Conservation (phyloP, 2,888 invertebrate genomes). For the Galerucella nymphaeae region DNA sequence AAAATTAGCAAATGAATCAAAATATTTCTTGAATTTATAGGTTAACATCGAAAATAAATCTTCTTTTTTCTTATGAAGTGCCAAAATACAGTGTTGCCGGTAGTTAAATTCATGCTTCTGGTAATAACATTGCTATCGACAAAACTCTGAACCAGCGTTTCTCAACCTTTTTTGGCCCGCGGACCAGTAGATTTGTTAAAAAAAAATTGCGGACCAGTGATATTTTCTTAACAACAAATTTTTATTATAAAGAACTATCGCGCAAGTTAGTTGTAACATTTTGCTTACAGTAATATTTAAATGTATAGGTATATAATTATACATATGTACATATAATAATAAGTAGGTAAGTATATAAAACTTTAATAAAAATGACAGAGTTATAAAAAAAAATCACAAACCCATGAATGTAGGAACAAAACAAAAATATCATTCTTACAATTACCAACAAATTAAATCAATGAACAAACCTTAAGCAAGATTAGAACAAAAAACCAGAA, state of each 20-base stretch:
- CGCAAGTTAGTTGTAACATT: constrained; percentile 6
- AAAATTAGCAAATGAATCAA: too few species aligned
- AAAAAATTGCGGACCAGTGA: constrained; percentile 12
- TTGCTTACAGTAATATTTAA: constrained; percentile 8
- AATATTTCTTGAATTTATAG: too few species aligned
- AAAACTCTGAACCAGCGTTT: background rate
- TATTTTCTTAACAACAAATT: constrained; percentile 11
- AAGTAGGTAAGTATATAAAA: background rate
- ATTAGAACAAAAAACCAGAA: background rate
- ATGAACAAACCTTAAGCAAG: background rate
- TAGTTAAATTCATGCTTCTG: too few species aligned
- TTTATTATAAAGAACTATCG: background rate
- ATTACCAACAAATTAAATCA: constrained; percentile 6
- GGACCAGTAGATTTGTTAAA: background rate
- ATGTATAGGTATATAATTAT: constrained; percentile 3
- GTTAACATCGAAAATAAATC: too few species aligned
- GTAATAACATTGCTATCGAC: too few species aligned
- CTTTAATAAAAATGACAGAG: background rate
- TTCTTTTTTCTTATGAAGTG: too few species aligned
- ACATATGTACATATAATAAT: too few species aligned
- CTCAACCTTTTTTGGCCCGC: constrained; percentile 9
- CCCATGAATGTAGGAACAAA: background rate
- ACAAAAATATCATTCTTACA: background rate
- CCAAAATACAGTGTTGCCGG: too few species aligned
- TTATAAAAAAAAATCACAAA: constrained; percentile 3